Percentiles rank a stretch among this genome's conserved stretches.
phyloP scores from a whole-genome alignment of 64 coral and sea anemone species.

The Astreopora myriophthalma region DNA sequence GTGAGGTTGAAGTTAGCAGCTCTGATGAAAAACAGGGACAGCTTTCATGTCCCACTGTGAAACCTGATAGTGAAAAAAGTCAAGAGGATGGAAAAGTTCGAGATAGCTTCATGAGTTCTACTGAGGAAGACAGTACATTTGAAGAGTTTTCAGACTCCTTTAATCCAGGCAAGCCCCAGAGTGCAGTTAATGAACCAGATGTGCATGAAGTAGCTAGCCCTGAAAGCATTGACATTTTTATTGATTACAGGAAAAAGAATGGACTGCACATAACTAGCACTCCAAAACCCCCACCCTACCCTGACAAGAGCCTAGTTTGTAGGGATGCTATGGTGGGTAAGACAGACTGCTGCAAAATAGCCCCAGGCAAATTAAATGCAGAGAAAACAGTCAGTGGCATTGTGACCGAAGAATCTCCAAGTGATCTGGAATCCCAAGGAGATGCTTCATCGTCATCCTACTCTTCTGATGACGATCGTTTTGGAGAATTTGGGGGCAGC shows the following conservation, averaged over 20 bases:
- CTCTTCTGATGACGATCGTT: conserved; percentile 73
- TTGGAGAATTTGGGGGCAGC: conserved; percentile 59
- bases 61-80: not conserved
- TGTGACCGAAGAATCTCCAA: not conserved
- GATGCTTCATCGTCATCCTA: conserved; percentile 65
- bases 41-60: not conserved
- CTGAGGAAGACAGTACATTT: not conserved
- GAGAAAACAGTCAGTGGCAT: not conserved
- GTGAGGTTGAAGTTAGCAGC: not conserved
- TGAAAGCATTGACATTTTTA: conserved; percentile 65
- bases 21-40: not conserved
- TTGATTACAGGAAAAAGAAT: conserved; percentile 72
- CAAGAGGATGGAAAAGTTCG: not conserved
- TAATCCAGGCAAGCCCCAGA: not conserved
- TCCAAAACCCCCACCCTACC: conserved; percentile 41
- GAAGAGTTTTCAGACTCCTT: not conserved
- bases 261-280: conserved; percentile 56
- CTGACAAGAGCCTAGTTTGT: not conserved
- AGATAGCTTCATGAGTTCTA: not conserved
- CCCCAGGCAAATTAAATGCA: not conserved
- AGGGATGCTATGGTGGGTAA: not conserved
- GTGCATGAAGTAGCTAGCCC: conserved; percentile 40
- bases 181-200: not conserved
- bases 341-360: not conserved
- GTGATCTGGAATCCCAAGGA: conserved; percentile 26